Percentiles rank a stretch among this genome's conserved stretches.
Conservation (phyloP, 2,888 invertebrate genomes). For the Phyllotreta cruciferae region DNA sequence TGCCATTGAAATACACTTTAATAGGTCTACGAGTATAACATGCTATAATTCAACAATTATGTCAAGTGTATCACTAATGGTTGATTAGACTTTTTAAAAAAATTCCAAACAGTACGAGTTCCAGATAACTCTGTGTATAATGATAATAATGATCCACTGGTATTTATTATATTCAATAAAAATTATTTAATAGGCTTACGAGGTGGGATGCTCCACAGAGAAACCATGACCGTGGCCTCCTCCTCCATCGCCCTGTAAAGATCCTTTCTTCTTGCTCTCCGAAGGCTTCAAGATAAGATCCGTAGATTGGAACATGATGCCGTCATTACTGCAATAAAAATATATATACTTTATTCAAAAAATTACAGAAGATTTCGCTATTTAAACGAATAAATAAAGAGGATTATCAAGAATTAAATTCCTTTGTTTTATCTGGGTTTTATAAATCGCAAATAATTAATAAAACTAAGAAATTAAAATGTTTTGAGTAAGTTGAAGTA, state of each 20-base stretch:
- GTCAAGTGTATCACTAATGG: too few species aligned
- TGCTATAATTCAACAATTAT: neutral
- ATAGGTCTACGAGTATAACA: too few species aligned
- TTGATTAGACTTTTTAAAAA: too few species aligned
- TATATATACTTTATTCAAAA: neutral
- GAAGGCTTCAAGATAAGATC: slow-evolving; percentile 59
- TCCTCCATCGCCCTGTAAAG: slow-evolving; percentile 36
- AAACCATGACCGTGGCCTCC: slow-evolving; percentile 59
- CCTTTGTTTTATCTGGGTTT: too few species aligned
- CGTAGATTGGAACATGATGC: slow-evolving; percentile 62
- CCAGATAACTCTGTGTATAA: neutral
- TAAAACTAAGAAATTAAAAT: too few species aligned
- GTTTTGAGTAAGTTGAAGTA: too few species aligned
- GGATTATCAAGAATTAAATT: neutral
- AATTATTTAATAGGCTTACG: slow-evolving; percentile 63
- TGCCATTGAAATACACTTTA: too few species aligned
- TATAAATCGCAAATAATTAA: too few species aligned
- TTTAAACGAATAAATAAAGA: neutral
- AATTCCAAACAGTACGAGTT: neutral
- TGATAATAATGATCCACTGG: neutral
- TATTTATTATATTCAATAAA: neutral
- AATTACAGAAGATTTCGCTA: slow-evolving; percentile 34
- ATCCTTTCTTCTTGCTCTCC: slow-evolving; percentile 49
- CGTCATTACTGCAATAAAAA: slow-evolving; percentile 40
- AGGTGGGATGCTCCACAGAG: slow-evolving; percentile 69